These are phyloP conservation scores for Pachyseris speciosa DNA, from an alignment of 64 coral and sea anemone genomes.

Conservation along the genomic window DNA sequence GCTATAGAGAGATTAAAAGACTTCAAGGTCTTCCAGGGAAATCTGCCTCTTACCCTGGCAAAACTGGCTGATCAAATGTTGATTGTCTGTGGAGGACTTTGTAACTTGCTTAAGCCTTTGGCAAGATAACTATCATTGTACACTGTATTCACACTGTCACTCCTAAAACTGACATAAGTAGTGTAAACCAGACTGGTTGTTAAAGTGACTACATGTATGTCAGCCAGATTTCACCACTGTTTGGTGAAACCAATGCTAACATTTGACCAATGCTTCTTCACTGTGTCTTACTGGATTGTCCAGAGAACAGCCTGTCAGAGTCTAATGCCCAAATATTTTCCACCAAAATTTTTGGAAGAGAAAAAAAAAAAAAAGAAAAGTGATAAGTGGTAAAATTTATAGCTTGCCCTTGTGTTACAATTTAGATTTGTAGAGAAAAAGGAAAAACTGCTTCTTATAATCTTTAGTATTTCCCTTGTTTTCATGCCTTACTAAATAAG, in stretches of 20 bases:
- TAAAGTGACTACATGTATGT: conserved; percentile 6
- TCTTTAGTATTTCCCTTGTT: neutral
- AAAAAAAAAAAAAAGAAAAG: conserved; percentile 11
- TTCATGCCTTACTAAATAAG: neutral
- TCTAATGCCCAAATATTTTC: neutral
- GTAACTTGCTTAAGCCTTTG: conserved; percentile 48
- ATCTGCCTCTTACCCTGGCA: conserved; percentile 62
- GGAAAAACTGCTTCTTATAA: conserved; percentile 2
- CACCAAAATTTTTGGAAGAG: conserved; percentile 3
- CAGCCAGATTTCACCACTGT: conserved; percentile 3
- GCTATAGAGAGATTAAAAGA: conserved; percentile 63
- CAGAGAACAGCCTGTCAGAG: neutral
- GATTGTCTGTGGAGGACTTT: conserved; percentile 49
- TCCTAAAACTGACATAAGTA: conserved; percentile 5
- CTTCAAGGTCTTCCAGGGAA: conserved; percentile 73
- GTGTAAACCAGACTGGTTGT: conserved; percentile 8
- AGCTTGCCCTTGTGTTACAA: conserved; percentile 3
- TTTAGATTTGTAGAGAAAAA: neutral
- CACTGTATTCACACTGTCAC: neutral
- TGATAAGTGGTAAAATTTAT: neutral
- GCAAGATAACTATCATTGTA: conserved; percentile 36
- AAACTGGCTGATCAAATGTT: conserved; percentile 69
- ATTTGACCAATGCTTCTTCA: conserved; percentile 11
- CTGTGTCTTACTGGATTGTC: conserved; percentile 1
- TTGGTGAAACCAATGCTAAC: neutral